Evolutionary conservation across 35 echinoderm and acorn worm genomes (phyloP).

Genomic region (Strongylocentrotus purpuratus): DNA sequence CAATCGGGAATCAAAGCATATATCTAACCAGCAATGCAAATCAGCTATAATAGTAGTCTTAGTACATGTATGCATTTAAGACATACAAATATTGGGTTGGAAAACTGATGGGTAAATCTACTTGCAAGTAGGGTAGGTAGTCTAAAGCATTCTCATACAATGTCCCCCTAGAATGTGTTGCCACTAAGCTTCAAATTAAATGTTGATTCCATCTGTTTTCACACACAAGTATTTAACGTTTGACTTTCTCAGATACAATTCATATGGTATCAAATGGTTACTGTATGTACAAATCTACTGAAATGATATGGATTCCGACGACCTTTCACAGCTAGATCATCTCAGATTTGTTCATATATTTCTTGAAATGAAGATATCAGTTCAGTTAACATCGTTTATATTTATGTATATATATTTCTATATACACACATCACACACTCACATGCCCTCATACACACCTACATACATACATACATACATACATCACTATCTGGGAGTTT

Average conservation of each 20-base stretch:
- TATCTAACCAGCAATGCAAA: not conserved
- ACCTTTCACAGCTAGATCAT: not conserved
- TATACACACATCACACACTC: conserved; percentile 1
- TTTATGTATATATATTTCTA: not conserved
- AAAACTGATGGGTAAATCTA: not conserved
- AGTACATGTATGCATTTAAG: no score
- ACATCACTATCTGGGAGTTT: not conserved
- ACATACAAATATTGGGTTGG: not conserved
- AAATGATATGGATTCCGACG: not conserved
- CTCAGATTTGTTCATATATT: conserved; percentile 12
- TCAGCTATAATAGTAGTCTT: not conserved
- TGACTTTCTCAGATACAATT: not conserved
- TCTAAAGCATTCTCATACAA: not conserved
- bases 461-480: no score
- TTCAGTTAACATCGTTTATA: not conserved
- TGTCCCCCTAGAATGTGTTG: not conserved
- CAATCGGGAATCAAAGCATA: not conserved
- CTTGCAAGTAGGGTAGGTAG: not conserved
- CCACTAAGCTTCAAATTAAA: not conserved
- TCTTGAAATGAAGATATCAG: conserved; percentile 3
- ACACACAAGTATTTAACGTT: conserved; percentile 3
- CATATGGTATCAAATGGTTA: conserved; percentile 10
- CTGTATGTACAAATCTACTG: conserved; percentile 10
- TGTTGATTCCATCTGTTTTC: not conserved
- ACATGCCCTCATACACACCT: not conserved